Conservation (phyloP, 2,888 invertebrate species). For the Mystacides longicornis region DNA sequence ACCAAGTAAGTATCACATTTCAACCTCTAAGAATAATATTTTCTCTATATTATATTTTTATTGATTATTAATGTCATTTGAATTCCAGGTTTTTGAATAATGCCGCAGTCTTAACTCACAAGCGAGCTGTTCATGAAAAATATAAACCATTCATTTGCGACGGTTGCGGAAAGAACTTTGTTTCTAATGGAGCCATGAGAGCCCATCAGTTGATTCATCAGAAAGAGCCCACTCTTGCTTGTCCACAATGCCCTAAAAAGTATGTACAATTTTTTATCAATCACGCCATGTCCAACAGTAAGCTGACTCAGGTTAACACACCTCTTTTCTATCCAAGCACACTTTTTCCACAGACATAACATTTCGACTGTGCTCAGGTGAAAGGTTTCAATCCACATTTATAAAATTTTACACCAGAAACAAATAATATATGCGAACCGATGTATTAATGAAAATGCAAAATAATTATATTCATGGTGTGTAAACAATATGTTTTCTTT, state of each 20-base stretch:
- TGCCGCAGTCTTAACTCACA: slow-evolving; percentile 12
- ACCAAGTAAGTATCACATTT: slow-evolving; percentile 27
- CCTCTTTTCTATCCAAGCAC: no score
- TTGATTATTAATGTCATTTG: slow-evolving; percentile 5
- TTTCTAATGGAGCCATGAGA: slow-evolving; percentile 18
- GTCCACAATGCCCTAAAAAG: slow-evolving; percentile 23
- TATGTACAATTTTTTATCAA: slow-evolving; percentile 1
- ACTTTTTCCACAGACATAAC: no score
- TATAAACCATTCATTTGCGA: slow-evolving; percentile 20
- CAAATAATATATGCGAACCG: no score
- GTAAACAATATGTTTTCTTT: no score
- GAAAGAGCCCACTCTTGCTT: slow-evolving; percentile 14
- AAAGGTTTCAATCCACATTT: no score
- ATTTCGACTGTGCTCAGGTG: no score
- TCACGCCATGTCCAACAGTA: background rate
- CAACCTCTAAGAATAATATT: background rate
- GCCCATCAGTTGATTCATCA: slow-evolving; percentile 19
- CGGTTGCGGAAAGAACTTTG: slow-evolving; percentile 20
- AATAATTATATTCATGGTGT: no score
- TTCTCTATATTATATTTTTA: background rate
- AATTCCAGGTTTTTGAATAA: slow-evolving; percentile 14
- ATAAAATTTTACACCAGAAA: no score
- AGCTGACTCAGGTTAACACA: background rate
- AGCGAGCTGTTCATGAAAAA: slow-evolving; percentile 17
- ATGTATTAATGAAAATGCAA: no score